These are phyloP conservation scores for Pogonognathellus flavescens DNA, from an alignment of 1,140 invertebrate species.

Conservation along the genomic window DNA sequence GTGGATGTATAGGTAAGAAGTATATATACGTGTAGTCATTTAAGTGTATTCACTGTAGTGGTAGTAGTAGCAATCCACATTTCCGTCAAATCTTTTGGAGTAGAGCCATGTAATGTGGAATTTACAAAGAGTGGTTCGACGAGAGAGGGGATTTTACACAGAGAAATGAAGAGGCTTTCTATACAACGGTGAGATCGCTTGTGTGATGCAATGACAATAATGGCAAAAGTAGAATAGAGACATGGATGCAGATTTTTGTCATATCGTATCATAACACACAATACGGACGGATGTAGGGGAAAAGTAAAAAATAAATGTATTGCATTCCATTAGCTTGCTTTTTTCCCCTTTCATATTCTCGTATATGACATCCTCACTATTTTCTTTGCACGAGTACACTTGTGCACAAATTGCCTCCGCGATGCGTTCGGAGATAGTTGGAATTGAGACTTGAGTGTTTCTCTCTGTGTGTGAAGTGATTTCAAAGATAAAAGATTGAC, in stretches of 20 bases:
- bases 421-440: no score
- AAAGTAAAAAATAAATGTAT: neutral
- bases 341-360: neutral
- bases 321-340: neutral
- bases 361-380: neutral
- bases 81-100: constrained; percentile 32
- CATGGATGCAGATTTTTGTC: neutral
- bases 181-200: neutral
- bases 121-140: neutral
- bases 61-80: neutral
- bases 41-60: no score
- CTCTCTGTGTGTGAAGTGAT: no score
- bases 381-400: neutral
- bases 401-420: neutral
- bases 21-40: no score
- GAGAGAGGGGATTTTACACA: constrained; percentile 2
- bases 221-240: neutral
- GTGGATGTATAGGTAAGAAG: no score
- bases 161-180: neutral
- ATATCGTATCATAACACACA: neutral
- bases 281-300: neutral
- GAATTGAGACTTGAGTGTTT: no score
- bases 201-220: constrained; percentile 4
- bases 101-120: neutral
- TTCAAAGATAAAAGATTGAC: neutral